phyloP scores from a whole-genome alignment of 2,888 invertebrate species.

The Raillietiella orientalis region DNA sequence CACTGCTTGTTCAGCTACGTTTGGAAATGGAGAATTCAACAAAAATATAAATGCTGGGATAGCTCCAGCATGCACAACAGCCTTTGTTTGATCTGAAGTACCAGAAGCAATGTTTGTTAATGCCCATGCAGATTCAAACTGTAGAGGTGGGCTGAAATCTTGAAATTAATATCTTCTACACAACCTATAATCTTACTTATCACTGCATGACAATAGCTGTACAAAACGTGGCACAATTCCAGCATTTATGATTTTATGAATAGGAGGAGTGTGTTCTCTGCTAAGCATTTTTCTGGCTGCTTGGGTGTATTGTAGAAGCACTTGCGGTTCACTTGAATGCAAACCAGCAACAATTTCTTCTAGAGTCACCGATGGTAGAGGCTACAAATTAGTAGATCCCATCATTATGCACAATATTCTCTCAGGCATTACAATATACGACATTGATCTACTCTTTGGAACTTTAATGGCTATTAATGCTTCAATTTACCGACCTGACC shows the following conservation, averaged over 20 bases:
- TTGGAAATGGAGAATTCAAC: constrained; percentile 25
- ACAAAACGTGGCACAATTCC: constrained; percentile 58
- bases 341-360: constrained; percentile 26
- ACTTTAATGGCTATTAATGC: too few species aligned
- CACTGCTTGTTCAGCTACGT: constrained; percentile 67
- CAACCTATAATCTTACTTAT: not conserved
- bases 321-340: constrained; percentile 17
- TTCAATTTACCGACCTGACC: too few species aligned
- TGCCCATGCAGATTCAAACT: constrained; percentile 94
- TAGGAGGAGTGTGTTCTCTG: constrained; percentile 62
- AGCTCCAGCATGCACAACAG: constrained; percentile 55
- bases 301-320: constrained; percentile 35
- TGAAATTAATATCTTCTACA: not conserved
- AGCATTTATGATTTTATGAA: constrained; percentile 43
- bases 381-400: too few species aligned
- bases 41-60: constrained; percentile 44
- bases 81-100: constrained; percentile 55
- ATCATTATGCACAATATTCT: too few species aligned
- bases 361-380: constrained; percentile 20
- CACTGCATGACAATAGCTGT: constrained; percentile 7
- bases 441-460: too few species aligned
- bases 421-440: too few species aligned
- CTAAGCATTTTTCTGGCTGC: constrained; percentile 61
- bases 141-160: constrained; percentile 15
- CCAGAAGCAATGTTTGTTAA: constrained; percentile 92